Percentiles rank a stretch among this genome's conserved stretches.
Conservation (phyloP, 2,797 vertebrate genomes). For the Sebastes steindachneri region DNA sequence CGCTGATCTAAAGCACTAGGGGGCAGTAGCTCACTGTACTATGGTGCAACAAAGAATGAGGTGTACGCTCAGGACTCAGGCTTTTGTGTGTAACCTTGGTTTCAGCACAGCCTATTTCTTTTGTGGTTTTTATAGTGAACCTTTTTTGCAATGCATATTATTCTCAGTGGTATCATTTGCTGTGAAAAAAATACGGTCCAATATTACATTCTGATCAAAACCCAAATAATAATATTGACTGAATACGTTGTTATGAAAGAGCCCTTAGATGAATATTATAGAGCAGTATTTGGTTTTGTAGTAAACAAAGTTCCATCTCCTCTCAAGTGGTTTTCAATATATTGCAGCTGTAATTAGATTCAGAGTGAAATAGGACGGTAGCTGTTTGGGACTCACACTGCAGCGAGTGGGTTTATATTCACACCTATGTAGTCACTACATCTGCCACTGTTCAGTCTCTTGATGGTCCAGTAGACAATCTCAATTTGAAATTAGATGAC, state of each 20-base stretch:
- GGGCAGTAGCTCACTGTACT: conserved; percentile 90
- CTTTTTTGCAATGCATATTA: conserved; percentile 59
- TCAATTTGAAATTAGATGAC: conserved; percentile 81
- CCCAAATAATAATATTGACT: conserved; percentile 63
- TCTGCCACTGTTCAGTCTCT: conserved; percentile 78
- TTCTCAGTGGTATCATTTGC: conserved; percentile 47
- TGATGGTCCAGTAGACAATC: conserved; percentile 76
- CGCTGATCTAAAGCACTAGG: conserved; percentile 84
- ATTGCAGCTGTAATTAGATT: conserved; percentile 80
- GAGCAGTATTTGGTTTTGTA: conserved; percentile 59
- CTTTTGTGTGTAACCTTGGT: conserved; percentile 71
- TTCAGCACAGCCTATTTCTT: conserved; percentile 57
- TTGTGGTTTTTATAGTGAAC: conserved; percentile 53
- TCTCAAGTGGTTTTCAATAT: conserved; percentile 72
- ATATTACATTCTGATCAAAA: conserved; percentile 64
- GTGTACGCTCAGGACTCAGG: conserved; percentile 30
- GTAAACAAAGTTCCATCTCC: conserved; percentile 77
- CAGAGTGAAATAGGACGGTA: conserved; percentile 76
- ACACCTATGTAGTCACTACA: conserved; percentile 76
- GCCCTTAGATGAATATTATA: conserved; percentile 47
- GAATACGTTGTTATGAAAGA: conserved; percentile 45
- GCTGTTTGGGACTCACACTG: conserved; percentile 74
- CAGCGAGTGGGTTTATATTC: conserved; percentile 75
- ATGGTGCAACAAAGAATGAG: conserved; percentile 71
- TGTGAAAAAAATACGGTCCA: conserved; percentile 20